Evolutionary conservation across 2,888 invertebrate species (phyloP), one percentile per base, ranked within the genome.

Genomic region (Tetramorium bicarinatum): DNA sequence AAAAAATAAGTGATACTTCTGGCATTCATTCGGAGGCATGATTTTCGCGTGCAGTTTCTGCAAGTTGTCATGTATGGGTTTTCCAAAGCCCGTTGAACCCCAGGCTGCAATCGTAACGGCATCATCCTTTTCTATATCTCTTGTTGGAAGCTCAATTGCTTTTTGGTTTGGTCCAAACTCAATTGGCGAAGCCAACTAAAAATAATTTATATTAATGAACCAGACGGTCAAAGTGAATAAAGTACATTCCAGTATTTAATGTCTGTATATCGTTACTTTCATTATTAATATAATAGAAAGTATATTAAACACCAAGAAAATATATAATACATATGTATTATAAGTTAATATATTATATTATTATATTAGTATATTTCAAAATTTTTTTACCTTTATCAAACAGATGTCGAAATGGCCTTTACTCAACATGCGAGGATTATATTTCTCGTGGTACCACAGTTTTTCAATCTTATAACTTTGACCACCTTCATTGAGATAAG

Each of bases 101-200:
- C 84, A 84, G 18, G 81, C 56, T 8, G 41, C 71, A 7, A 81
- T 38, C 4, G 52, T 47, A 13, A 81, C 41, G 0, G 0, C 0
- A 3, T 49, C 67, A 44, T 6, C 4, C 9, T 29, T 29, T 3
- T 0, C 1, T 13, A 61, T 0, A 25, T 54, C 9, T 0, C 2
- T 41, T 6, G 29, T 74, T 18, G 83, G 81, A 0, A 84, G 72
- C 2, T 3, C 18, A 34, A 71, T 25, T 21, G 79, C 38, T 6
- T 15, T 8, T 34, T 77, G 71, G 0, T 8, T 47, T 8, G 4
- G 0, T 4, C 29, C 34, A 61, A 72, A 72, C 13, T 13, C 0
- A 3, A 84, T 81, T 2, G 74, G 81, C 13, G n/a, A 0, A 9
- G 56, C 1, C 6, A 84, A 25, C 83, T 83, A 47, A 56, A 80